A percentile compares a stretch with the other conserved stretches of the same genome.
Evolutionary conservation across 2,113 vertebrate genomes (phyloP).

Genomic region (Meriones unguiculatus): DNA sequence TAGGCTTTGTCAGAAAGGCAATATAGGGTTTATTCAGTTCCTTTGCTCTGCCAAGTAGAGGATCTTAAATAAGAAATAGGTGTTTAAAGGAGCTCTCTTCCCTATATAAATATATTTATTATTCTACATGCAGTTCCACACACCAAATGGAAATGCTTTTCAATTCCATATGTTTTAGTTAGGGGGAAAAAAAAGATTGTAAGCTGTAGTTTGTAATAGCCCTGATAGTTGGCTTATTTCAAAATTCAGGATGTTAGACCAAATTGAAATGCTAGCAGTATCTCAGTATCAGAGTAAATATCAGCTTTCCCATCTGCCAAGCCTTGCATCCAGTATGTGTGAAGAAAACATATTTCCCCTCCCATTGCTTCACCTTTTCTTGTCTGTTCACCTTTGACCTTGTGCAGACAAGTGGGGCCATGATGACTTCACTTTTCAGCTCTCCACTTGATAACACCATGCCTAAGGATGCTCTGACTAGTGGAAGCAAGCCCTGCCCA

Average conservation of each 20-base stretch:
- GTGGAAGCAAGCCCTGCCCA: slow-evolving; percentile 4
- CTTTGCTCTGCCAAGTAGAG: not conserved
- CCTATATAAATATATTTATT: not conserved
- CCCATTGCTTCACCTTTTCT: not conserved
- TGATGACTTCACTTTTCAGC: not conserved
- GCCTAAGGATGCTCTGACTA: not conserved
- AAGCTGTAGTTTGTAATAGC: not conserved
- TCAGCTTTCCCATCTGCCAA: not conserved
- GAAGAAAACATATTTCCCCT: not conserved
- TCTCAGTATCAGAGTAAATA: not conserved
- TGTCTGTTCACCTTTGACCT: not conserved
- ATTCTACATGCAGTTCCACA: not conserved
- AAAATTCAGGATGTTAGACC: not conserved
- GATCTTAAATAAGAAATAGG: slow-evolving; percentile 41
- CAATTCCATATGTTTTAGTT: slow-evolving; percentile 13
- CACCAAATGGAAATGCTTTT: slow-evolving; percentile 2
- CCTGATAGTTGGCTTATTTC: not conserved
- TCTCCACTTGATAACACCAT: not conserved
- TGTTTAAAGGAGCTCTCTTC: not conserved
- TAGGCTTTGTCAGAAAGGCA: slow-evolving; percentile 11
- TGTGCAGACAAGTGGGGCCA: not conserved
- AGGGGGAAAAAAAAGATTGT: not conserved
- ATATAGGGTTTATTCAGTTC: not conserved
- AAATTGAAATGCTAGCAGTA: not conserved
- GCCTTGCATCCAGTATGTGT: not conserved